Percentiles rank a stretch among this genome's conserved stretches.
These are phyloP conservation scores for Ceuthmochares aereus DNA, from an alignment of 2,113 vertebrate genomes.

Conservation along the genomic window DNA sequence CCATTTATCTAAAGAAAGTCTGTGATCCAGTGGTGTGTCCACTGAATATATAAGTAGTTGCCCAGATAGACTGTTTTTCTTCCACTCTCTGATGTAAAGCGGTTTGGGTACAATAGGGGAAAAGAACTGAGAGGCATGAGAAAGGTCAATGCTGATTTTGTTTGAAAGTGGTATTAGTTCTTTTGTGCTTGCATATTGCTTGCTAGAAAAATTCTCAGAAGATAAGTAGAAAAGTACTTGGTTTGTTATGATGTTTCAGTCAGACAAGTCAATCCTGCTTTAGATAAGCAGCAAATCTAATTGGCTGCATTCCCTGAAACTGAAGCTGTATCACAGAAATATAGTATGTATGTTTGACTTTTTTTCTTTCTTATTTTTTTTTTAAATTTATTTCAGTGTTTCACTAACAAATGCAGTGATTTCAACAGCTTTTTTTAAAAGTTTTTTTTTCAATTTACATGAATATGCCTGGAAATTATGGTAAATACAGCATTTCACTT, in stretches of 20 bases:
- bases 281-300: slow-evolving; percentile 28
- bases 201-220: neutral
- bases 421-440: neutral
- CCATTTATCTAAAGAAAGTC: slow-evolving; percentile 3
- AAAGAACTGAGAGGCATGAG: neutral
- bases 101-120: neutral
- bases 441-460: slow-evolving; percentile 2
- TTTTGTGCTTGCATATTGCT: neutral
- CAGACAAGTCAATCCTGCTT: neutral
- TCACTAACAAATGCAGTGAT: neutral
- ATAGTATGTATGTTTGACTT: neutral
- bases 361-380: neutral
- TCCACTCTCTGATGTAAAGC: neutral
- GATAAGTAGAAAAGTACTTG: neutral
- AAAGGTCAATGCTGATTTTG: slow-evolving; percentile 17
- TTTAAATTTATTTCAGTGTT: neutral
- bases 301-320: neutral
- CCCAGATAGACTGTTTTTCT: neutral
- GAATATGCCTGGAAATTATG: neutral
- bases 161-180: neutral
- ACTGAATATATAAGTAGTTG: neutral
- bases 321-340: neutral
- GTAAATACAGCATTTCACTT: neutral
- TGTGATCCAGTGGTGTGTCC: neutral
- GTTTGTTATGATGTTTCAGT: neutral